Conservation (phyloP, 2,797 vertebrate genomes). For the Esox lucius region DNA sequence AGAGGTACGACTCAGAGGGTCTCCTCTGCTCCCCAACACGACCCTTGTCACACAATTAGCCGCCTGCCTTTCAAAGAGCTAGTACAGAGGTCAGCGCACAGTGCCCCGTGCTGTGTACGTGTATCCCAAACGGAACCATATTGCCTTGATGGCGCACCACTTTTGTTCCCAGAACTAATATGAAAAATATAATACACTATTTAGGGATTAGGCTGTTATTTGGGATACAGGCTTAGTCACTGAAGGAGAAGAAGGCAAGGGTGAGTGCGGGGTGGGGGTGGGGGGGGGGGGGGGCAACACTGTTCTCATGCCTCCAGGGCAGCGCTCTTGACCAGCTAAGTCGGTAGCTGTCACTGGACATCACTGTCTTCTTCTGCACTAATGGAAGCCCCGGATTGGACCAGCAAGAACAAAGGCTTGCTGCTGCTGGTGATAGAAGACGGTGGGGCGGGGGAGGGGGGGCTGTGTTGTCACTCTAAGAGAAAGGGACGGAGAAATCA, state of each 20-base stretch:
- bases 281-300: slow-evolving; percentile 69
- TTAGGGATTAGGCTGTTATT: background rate
- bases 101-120: slow-evolving; percentile 33
- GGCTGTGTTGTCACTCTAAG: too few relatives aligned
- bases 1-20: slow-evolving; percentile 49
- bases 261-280: slow-evolving; percentile 53
- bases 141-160: background rate
- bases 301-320: slow-evolving; percentile 64
- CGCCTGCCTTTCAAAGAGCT: slow-evolving; percentile 63
- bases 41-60: slow-evolving; percentile 71
- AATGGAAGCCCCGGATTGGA: slow-evolving; percentile 78
- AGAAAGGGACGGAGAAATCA: slow-evolving; percentile 15
- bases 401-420: slow-evolving; percentile 69
- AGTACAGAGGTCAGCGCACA: slow-evolving; percentile 75
- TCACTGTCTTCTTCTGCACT: slow-evolving; percentile 73
- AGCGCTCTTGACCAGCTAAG: slow-evolving; percentile 70
- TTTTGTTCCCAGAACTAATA: background rate
- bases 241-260: slow-evolving; percentile 36
- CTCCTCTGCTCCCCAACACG: slow-evolving; percentile 44
- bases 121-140: background rate
- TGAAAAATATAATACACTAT: background rate
- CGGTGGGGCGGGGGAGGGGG: too few relatives aligned
- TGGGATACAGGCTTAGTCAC: slow-evolving; percentile 34
- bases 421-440: slow-evolving; percentile 51
- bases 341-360: slow-evolving; percentile 77